Evolutionary conservation across 2,797 vertebrate species (phyloP).

Genomic region (Lagorchestes hirsutus): DNA sequence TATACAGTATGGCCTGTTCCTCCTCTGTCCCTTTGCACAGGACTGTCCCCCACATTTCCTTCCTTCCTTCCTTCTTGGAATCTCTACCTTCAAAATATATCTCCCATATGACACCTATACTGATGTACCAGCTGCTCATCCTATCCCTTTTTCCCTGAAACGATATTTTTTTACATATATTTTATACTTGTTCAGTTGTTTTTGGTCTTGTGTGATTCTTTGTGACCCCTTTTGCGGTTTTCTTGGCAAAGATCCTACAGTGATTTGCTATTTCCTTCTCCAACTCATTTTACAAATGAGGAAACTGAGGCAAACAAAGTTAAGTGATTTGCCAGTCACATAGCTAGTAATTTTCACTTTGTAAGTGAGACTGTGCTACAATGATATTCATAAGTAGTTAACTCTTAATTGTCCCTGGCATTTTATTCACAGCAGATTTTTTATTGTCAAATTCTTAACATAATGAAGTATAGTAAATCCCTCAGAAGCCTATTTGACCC

Average conservation of each 20-base stretch:
- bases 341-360: neutral
- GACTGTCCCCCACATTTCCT: neutral
- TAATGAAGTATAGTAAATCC: neutral
- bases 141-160: neutral
- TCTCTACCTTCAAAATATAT: neutral
- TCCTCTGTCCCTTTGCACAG: neutral
- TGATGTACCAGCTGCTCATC: neutral
- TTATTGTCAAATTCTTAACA: neutral
- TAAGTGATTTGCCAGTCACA: neutral
- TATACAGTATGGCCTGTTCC: neutral
- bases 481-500: neutral
- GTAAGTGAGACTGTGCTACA: neutral
- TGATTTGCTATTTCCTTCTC: neutral
- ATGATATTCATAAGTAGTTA: neutral
- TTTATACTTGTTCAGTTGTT: neutral
- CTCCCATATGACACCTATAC: neutral
- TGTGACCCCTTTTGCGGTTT: neutral
- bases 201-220: neutral
- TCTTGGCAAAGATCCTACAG: neutral
- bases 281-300: neutral
- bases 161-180: neutral
- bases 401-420: neutral
- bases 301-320: neutral
- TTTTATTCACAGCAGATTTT: neutral
- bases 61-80: neutral